Percentiles rank a stretch among this genome's conserved stretches.
Evolutionary conservation across 2,888 invertebrate species (phyloP).

Genomic region (Campaea margaritaria): DNA sequence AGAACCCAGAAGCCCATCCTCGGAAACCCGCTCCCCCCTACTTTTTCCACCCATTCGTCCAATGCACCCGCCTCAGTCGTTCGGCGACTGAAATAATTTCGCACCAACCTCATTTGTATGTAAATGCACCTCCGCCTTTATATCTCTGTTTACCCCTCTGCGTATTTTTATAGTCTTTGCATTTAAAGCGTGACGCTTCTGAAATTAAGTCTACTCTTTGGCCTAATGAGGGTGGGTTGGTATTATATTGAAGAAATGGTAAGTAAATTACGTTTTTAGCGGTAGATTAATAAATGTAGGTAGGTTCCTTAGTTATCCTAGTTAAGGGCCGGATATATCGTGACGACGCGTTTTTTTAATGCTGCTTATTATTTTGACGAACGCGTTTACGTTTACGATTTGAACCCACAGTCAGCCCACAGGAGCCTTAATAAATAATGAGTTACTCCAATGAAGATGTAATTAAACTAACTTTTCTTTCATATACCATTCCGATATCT

Average conservation of each 20-base stretch:
- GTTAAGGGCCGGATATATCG: no score
- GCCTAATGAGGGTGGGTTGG: background rate
- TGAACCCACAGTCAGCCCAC: no score
- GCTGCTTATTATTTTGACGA: no score
- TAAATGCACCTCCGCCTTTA: conserved; percentile 71
- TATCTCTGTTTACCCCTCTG: conserved; percentile 74
- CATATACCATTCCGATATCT: no score
- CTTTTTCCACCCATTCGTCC: conserved; percentile 53
- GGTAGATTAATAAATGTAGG: no score
- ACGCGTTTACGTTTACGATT: no score
- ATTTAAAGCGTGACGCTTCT: conserved; percentile 45
- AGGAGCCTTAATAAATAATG: no score
- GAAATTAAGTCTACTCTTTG: conserved; percentile 33
- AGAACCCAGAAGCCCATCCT: conserved; percentile 23
- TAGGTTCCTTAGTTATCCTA: no score
- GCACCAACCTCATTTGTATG: conserved; percentile 76
- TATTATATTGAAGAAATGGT: background rate
- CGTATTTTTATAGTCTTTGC: conserved; percentile 64
- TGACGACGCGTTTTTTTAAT: no score
- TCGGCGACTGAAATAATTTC: conserved; percentile 65
- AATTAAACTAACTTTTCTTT: no score
- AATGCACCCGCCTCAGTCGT: conserved; percentile 46
- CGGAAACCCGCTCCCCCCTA: conserved; percentile 33
- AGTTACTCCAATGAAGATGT: no score
- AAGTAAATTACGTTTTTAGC: no score